Percentiles rank a stretch among this genome's conserved stretches.
Evolutionary conservation across 1,140 invertebrate species (phyloP).

Genomic region (Cyrtorhinus lividipennis): DNA sequence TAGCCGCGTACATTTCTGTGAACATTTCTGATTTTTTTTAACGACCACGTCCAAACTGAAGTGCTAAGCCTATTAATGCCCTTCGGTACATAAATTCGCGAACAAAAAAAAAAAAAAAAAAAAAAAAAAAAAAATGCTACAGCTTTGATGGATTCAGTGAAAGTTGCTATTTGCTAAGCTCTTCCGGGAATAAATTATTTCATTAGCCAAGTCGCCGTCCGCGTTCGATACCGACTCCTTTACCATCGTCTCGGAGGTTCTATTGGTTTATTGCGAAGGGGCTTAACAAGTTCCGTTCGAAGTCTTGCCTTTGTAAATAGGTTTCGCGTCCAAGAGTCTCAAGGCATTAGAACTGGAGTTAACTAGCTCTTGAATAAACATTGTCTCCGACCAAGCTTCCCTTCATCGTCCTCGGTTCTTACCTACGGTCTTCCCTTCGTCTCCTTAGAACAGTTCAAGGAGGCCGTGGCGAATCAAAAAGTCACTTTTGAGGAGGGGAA

Average conservation of each 20-base stretch:
- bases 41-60: no score
- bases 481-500: background rate
- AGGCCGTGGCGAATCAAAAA: background rate
- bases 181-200: constrained; percentile 10
- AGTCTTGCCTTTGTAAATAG: constrained; percentile 6
- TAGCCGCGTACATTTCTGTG: no score
- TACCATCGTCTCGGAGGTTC: background rate
- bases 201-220: background rate
- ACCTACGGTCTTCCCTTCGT: background rate
- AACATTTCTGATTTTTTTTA: no score
- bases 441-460: background rate
- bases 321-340: constrained; percentile 1
- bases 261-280: background rate
- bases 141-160: no score
- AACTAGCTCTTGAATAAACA: constrained; percentile 10
- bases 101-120: no score
- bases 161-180: no score
- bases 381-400: constrained; percentile 3
- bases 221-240: background rate
- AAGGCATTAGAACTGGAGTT: background rate
- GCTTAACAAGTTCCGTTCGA: constrained; percentile 1
- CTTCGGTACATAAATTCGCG: no score
- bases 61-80: no score
- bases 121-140: no score
- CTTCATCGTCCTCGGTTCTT: no score